These are phyloP conservation scores for Rattus rattus DNA, from an alignment of 2,113 vertebrate genomes.

Conservation along the genomic window DNA sequence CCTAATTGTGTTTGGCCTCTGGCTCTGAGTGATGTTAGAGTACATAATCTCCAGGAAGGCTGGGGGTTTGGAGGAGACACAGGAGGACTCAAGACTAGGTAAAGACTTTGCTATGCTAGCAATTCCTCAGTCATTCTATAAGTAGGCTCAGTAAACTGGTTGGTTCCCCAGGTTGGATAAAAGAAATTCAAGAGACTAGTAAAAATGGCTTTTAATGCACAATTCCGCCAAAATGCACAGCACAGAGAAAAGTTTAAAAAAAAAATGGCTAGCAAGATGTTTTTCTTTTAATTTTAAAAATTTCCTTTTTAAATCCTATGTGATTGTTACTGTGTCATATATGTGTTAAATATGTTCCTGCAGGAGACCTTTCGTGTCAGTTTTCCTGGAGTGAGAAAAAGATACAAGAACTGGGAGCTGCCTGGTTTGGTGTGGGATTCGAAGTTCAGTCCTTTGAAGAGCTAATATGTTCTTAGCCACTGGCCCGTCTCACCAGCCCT, in stretches of 20 bases:
- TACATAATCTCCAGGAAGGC: background rate
- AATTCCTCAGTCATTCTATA: background rate
- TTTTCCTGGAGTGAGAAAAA: background rate
- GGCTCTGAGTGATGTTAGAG: background rate
- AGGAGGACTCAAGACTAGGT: background rate
- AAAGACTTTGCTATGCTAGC: background rate
- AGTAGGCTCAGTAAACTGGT: background rate
- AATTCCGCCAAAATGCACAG: background rate
- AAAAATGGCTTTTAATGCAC: background rate
- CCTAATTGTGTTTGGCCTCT: background rate
- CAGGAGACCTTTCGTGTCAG: background rate
- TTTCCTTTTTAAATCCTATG: too few species aligned
- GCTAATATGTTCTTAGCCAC: background rate
- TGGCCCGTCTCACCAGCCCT: background rate
- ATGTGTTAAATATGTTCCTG: background rate
- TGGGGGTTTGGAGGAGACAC: too few species aligned
- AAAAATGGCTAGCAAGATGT: background rate
- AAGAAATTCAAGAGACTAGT: background rate
- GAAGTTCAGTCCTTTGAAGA: background rate
- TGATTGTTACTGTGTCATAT: background rate
- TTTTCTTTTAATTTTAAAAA: too few species aligned
- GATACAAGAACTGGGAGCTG: background rate
- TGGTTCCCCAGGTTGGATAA: background rate
- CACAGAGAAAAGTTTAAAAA: background rate
- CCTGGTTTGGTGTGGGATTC: background rate